Base-by-base conservation (phyloP, 2,888 invertebrate genomes). In the Elmis aenea region DNA sequence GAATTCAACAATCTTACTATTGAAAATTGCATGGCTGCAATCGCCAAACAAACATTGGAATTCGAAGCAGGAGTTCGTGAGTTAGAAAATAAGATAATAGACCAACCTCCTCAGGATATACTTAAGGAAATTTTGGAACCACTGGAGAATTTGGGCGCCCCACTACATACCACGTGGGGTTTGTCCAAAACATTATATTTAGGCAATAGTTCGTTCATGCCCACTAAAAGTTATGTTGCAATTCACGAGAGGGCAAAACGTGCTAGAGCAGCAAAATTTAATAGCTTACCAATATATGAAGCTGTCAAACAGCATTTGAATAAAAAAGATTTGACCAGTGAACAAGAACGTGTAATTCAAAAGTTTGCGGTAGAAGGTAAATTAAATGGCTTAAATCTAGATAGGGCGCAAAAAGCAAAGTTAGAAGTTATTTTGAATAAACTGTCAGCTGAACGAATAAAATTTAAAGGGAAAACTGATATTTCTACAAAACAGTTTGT, bases 101-200 rank as follows among this genome's bases (percentile, higher is more conserved):
- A 51, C 50, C 61, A 53, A 10, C 59, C 72, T 24, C 70, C 74
- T 31, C 70, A 72, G 50, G 75, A 83, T 63, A 70, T 83, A 26
- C 83, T 88, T 61, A 66, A 73, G 16, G 79, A 82, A 55, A 70
- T 87, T 27, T 74, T 92, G 42, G 72, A 79, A 45, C 85, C 86
- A 1, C 58, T 93, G 13, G 92, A 95, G 60, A 75, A 76, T 51
- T 62, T 82, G 1, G 79, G 81, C 16, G 73, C 76, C 1, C 82
- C 85, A 5, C 66, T 95, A 27, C 86, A 89, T 58, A 77, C 82
- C 28, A 88, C 88, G 2, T 92, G 90, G 89, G 88, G 89, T 5
- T 75, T 91, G 51, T 83, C 90, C 0, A 92, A 91, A 66, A 81
- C 86, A 2, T 65, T 94, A 6, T 90, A 86, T 59, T 69, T 87